Evolutionary conservation across 1,140 invertebrate genomes (phyloP).

Genomic region (Euwallacea fornicatus): DNA sequence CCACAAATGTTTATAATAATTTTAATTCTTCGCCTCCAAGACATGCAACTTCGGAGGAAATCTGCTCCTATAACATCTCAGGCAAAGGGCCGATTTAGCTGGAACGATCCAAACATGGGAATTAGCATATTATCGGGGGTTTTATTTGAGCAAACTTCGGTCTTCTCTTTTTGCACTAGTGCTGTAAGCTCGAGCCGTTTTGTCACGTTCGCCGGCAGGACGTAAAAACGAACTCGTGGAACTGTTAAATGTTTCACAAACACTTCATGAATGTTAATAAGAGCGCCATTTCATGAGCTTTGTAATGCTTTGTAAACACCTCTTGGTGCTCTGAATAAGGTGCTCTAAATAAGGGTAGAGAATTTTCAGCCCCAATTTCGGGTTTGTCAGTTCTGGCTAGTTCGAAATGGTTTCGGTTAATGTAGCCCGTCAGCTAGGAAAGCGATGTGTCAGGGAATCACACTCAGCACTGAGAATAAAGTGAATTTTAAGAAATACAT

Average conservation of each 20-base stretch:
- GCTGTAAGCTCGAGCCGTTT: conserved; percentile 37
- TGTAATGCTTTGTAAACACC: not conserved
- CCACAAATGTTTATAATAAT: no score
- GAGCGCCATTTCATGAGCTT: conserved; percentile 33
- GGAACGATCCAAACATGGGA: conserved; percentile 28
- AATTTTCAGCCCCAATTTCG: no score
- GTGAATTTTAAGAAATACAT: no score
- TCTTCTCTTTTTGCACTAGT: conserved; percentile 31
- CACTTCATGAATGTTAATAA: conserved; percentile 50
- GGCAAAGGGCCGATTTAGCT: conserved; percentile 25
- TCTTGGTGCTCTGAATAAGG: no score
- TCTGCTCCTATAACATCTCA: conserved; percentile 14
- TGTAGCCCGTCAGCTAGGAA: no score
- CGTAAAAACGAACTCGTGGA: conserved; percentile 48
- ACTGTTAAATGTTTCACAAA: conserved; percentile 49
- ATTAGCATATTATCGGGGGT: conserved; percentile 37
- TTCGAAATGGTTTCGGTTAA: no score
- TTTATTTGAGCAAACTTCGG: conserved; percentile 35
- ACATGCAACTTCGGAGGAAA: conserved; percentile 3
- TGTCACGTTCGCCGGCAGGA: conserved; percentile 43
- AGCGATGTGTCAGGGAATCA: no score
- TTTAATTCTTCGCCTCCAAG: no score
- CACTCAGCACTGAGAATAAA: no score
- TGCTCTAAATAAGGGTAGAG: no score
- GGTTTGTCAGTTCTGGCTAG: no score